Percentiles rank a stretch among this genome's conserved stretches.
Conservation (phyloP, 2,888 invertebrate genomes). For the Hydrotaea diabolus region DNA sequence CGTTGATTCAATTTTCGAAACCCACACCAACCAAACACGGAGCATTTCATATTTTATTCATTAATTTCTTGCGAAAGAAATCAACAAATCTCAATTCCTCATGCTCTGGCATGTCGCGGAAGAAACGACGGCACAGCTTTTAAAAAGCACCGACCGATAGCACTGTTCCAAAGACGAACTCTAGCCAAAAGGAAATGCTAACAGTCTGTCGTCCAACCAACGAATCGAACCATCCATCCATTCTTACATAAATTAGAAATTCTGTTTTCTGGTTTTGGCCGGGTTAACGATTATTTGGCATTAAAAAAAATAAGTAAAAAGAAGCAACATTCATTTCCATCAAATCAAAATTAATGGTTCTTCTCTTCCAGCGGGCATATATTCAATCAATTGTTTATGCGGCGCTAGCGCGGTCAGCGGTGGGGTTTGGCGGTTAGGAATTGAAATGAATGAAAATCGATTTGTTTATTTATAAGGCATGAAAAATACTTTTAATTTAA, state of each 20-base stretch:
- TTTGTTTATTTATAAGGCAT: constrained; percentile 58
- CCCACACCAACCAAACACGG: neutral
- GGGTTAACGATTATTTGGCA: constrained; percentile 31
- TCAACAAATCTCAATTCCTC: constrained; percentile 10
- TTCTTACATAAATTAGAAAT: neutral
- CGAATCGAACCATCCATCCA: too few species aligned
- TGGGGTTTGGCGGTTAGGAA: neutral
- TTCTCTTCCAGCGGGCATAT: constrained; percentile 3
- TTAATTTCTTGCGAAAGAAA: neutral
- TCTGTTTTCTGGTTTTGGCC: neutral
- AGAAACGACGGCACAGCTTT: neutral
- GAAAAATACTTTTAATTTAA: constrained; percentile 58
- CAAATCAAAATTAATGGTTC: constrained; percentile 53
- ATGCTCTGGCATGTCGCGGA: neutral
- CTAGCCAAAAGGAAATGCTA: neutral
- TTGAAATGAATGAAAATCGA: constrained; percentile 52
- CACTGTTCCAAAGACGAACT: neutral
- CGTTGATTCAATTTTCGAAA: neutral
- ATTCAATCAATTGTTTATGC: neutral
- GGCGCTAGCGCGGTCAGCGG: neutral
- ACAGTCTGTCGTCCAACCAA: neutral
- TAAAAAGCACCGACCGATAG: neutral
- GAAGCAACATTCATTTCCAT: constrained; percentile 48
- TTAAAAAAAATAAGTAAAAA: constrained; percentile 4
- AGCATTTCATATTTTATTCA: neutral